These are phyloP conservation scores for Herpailurus yagouaroundi DNA, from an alignment of 2,113 vertebrate species.

Conservation along the genomic window DNA sequence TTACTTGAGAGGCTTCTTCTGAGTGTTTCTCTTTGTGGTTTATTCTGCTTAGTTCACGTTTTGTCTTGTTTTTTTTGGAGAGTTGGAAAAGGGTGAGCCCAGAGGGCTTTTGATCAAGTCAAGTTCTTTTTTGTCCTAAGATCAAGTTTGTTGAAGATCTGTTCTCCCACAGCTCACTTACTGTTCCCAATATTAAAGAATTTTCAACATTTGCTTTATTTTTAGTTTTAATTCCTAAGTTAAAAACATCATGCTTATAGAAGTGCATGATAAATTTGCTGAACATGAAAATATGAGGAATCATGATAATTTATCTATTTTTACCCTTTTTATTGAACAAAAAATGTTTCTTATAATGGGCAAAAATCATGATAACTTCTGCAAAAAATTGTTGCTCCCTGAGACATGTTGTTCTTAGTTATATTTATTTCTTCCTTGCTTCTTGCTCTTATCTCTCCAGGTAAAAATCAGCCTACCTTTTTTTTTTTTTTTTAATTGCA, in stretches of 20 bases:
- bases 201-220: not conserved
- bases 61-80: not conserved
- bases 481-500: not conserved
- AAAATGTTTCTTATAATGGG: not conserved
- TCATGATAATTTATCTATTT: not conserved
- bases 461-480: slow-evolving; percentile 6
- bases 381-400: not conserved
- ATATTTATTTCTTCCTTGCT: not conserved
- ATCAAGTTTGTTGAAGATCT: not conserved
- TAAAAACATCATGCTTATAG: not conserved
- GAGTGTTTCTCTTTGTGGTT: not conserved
- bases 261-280: not conserved
- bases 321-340: not conserved
- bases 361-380: slow-evolving; percentile 38
- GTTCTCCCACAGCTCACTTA: not conserved
- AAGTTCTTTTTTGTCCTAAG: not conserved
- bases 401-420: not conserved
- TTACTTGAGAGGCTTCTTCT: not conserved
- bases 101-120: not conserved
- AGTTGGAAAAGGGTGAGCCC: not conserved
- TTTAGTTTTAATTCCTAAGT: slow-evolving; percentile 26
- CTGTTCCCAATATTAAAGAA: not conserved
- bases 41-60: not conserved
- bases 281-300: slow-evolving; percentile 6
- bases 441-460: not conserved